Percentiles rank a stretch among this genome's conserved stretches.
phyloP scores from a whole-genome alignment of 2,797 vertebrate species.

The Sebastes iracundus region DNA sequence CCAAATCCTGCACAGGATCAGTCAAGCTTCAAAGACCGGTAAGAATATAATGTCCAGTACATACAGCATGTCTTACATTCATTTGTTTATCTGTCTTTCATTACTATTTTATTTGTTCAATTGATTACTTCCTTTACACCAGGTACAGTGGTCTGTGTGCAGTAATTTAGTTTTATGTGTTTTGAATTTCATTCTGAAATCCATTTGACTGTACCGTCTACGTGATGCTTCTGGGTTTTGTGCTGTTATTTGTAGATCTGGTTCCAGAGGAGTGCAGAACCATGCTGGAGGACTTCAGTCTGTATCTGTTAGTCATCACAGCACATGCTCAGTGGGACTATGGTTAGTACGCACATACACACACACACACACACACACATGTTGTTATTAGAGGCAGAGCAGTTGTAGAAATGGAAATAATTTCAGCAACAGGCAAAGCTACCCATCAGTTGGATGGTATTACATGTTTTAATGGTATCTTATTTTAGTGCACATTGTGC shows the following conservation, averaged over 20 bases:
- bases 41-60: background rate
- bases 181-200: background rate
- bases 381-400: background rate
- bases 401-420: no score
- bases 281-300: slow-evolving; percentile 72
- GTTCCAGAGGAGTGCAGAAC: slow-evolving; percentile 69
- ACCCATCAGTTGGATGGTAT: no score
- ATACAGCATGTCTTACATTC: background rate
- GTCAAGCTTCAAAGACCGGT: slow-evolving; percentile 41
- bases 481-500: no score
- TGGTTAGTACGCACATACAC: slow-evolving; percentile 65
- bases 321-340: slow-evolving; percentile 82
- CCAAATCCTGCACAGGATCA: slow-evolving; percentile 59
- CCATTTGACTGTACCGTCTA: background rate
- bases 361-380: background rate
- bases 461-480: no score
- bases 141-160: background rate
- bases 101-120: background rate
- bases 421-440: background rate
- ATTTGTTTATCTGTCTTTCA: background rate
- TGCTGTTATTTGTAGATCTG: slow-evolving; percentile 56
- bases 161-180: background rate
- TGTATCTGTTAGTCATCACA: slow-evolving; percentile 54
- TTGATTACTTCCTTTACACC: no score
- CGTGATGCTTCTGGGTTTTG: background rate